Percentiles rank a stretch among this genome's conserved stretches.
These are phyloP conservation scores for Tachysurus fulvidraco DNA, from an alignment of 2,113 vertebrate genomes.

Conservation along the genomic window DNA sequence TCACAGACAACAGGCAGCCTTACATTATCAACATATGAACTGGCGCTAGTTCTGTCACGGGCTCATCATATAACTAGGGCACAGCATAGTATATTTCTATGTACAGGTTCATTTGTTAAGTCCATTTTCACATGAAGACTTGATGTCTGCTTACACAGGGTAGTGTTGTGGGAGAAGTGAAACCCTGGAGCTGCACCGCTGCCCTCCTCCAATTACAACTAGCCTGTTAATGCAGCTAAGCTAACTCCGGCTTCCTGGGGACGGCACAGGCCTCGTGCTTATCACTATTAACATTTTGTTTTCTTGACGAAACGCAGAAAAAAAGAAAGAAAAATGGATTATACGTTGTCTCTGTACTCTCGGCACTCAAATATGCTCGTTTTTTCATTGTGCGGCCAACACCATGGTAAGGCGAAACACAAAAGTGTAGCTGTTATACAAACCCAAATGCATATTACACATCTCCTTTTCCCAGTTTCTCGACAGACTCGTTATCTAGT, in stretches of 20 bases:
- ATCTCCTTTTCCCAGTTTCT: too few relatives aligned
- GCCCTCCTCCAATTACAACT: constrained; percentile 19
- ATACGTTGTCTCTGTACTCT: neutral
- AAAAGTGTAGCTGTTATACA: constrained; percentile 33
- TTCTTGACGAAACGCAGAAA: neutral
- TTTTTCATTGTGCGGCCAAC: neutral
- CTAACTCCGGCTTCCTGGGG: constrained; percentile 26
- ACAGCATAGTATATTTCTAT: too few relatives aligned
- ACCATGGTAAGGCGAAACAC: constrained; percentile 66
- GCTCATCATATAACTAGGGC: neutral
- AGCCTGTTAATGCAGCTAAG: neutral
- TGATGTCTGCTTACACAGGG: neutral
- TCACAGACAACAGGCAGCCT: neutral
- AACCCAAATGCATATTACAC: neutral
- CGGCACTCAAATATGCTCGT: neutral
- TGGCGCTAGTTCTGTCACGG: neutral
- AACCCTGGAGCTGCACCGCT: neutral
- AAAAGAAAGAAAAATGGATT: accelerated
- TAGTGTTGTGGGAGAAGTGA: neutral
- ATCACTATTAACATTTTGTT: neutral
- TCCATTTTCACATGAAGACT: neutral
- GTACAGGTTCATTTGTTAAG: neutral
- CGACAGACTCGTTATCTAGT: too few relatives aligned
- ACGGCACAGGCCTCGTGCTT: constrained; percentile 30
- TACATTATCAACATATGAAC: neutral